Conservation (phyloP, 2,113 vertebrate genomes). For the Maccullochella peelii region DNA sequence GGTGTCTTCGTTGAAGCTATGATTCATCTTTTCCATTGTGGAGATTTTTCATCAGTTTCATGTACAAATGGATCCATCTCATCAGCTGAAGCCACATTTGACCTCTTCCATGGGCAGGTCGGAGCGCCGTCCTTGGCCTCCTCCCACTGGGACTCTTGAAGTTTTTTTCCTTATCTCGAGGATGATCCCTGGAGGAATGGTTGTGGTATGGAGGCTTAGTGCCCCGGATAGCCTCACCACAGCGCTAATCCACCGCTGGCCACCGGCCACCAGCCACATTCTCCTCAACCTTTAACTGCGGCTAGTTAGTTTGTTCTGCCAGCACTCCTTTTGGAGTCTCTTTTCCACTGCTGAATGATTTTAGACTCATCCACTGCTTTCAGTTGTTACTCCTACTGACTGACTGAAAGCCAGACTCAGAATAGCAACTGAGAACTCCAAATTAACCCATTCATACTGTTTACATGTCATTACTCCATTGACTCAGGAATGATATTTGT, state of each 20-base stretch:
- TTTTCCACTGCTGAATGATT: slow-evolving; percentile 13
- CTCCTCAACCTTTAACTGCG: background rate
- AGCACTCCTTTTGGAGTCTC: background rate
- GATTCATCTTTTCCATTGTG: background rate
- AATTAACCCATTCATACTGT: background rate
- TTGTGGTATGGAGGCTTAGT: slow-evolving; percentile 16
- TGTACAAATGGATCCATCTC: background rate
- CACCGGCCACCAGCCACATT: slow-evolving; percentile 14
- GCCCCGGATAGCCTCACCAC: background rate
- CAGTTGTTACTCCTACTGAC: background rate
- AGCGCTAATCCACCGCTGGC: slow-evolving; percentile 5
- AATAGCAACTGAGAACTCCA: background rate
- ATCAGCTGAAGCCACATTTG: background rate
- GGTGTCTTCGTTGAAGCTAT: background rate
- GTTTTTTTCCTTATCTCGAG: background rate
- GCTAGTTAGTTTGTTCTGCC: background rate
- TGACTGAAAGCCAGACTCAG: background rate
- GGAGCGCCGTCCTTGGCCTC: background rate
- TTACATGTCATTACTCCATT: no score
- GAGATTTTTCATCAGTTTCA: background rate
- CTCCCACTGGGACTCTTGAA: background rate
- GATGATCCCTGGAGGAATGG: background rate
- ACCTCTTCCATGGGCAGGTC: background rate
- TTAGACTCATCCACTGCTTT: background rate
- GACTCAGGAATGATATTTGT: background rate